Evolutionary conservation across 2,888 invertebrate species (phyloP).

Genomic region (Ormyrus nitidulus): DNA sequence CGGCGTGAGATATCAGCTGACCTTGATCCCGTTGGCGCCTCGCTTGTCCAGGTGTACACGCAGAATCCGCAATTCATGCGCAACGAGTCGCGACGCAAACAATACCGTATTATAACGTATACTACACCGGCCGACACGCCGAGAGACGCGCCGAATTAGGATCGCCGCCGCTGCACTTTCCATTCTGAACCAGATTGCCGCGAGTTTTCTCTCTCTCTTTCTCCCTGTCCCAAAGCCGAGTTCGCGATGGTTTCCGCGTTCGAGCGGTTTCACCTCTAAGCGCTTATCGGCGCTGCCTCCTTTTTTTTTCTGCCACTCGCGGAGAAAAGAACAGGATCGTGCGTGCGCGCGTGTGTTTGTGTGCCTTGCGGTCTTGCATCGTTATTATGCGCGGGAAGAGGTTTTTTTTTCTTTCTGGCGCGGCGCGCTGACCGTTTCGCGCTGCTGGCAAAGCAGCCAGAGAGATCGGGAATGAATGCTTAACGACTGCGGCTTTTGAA

Average conservation of each 20-base stretch:
- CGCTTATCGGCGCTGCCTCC: background rate
- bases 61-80: constrained; percentile 33
- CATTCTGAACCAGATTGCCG: constrained; percentile 65
- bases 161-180: constrained; percentile 61
- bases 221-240: background rate
- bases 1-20: constrained; percentile 38
- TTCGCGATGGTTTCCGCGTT: background rate
- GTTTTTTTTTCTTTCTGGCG: too few species aligned
- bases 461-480: too few species aligned
- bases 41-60: background rate
- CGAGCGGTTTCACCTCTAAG: constrained; percentile 1
- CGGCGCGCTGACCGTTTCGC: too few species aligned
- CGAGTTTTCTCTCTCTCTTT: constrained; percentile 17
- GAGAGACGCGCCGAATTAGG: constrained; percentile 59
- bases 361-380: background rate
- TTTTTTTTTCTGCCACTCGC: background rate
- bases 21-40: constrained; percentile 47
- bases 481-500: too few species aligned
- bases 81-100: constrained; percentile 27
- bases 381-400: too few species aligned
- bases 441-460: too few species aligned
- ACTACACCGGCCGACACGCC: constrained; percentile 1
- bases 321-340: background rate
- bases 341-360: background rate
- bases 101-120: constrained; percentile 10